Percentiles rank a stretch among this genome's conserved stretches.
Evolutionary conservation across 2,797 vertebrate genomes (phyloP).

Genomic region (Syndactyla subalaris): DNA sequence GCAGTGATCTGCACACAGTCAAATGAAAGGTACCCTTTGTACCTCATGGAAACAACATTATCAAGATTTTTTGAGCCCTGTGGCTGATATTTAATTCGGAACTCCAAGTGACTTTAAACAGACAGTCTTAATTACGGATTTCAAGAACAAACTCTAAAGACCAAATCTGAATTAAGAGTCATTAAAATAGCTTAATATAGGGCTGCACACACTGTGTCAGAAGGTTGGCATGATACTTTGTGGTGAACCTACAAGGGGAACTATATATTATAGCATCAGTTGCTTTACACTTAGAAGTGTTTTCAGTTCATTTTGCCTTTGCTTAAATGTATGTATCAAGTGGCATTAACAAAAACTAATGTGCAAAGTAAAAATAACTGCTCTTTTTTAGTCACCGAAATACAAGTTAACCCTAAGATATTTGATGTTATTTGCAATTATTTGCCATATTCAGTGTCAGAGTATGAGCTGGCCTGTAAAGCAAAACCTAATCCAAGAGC

Average conservation of each 20-base stretch:
- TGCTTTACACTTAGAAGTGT: not conserved
- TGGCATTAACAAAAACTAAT: not conserved
- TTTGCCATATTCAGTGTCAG: not conserved
- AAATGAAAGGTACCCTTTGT: not conserved
- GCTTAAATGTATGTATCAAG: not conserved
- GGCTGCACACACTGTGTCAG: not conserved
- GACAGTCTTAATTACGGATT: not conserved
- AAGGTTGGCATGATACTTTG: not conserved
- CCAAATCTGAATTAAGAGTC: not conserved
- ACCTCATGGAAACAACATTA: not conserved
- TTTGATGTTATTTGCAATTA: not conserved
- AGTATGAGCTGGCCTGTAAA: not conserved
- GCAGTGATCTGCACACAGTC: not conserved
- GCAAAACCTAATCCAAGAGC: not conserved
- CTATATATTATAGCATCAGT: not conserved
- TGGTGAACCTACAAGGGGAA: not conserved
- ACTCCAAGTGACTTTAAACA: not conserved
- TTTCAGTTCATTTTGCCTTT: not conserved
- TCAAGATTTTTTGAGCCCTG: not conserved
- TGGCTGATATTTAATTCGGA: not conserved
- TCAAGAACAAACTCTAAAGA: not conserved
- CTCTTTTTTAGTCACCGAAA: not conserved
- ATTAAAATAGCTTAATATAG: not conserved
- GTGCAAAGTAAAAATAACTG: not conserved
- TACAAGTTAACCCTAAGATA: not conserved